Conservation (phyloP, 53 echinoderm and acorn worm genomes). For the Hippasteria phrygiana region DNA sequence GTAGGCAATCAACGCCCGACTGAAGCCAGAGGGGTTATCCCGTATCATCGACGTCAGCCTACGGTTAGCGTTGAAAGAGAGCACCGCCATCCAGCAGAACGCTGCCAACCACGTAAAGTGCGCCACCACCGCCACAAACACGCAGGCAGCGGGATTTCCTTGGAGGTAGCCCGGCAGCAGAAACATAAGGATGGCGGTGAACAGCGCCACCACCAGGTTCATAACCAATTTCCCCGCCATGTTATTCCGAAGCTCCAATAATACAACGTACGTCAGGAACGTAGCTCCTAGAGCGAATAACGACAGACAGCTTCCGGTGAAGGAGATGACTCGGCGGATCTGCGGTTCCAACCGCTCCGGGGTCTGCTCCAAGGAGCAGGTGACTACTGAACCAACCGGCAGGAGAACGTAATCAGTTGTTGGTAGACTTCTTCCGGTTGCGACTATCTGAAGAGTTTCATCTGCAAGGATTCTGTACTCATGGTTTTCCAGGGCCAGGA, state of each 20-base stretch:
- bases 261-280: slow-evolving; percentile 52
- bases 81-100: slow-evolving; percentile 48
- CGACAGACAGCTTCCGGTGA: slow-evolving; percentile 50
- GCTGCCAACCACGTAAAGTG: slow-evolving; percentile 60
- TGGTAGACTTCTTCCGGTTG: background rate
- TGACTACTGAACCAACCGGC: slow-evolving; percentile 4
- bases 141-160: background rate
- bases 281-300: slow-evolving; percentile 50
- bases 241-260: slow-evolving; percentile 38
- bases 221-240: slow-evolving; percentile 45
- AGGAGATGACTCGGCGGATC: slow-evolving; percentile 23
- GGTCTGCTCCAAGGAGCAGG: slow-evolving; percentile 2
- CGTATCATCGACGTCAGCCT: slow-evolving; percentile 8
- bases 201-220: slow-evolving; percentile 59
- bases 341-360: slow-evolving; percentile 20
- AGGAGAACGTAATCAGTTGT: background rate
- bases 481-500: background rate
- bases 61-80: slow-evolving; percentile 33
- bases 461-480: background rate
- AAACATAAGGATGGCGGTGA: slow-evolving; percentile 10
- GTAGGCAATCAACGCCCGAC: background rate
- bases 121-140: slow-evolving; percentile 18
- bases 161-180: slow-evolving; percentile 16
- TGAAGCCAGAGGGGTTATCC: background rate
- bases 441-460: background rate